Percentiles rank a stretch among this genome's conserved stretches.
Conservation (phyloP, 2,113 vertebrate species). For the Urocynchramus pylzowi region DNA sequence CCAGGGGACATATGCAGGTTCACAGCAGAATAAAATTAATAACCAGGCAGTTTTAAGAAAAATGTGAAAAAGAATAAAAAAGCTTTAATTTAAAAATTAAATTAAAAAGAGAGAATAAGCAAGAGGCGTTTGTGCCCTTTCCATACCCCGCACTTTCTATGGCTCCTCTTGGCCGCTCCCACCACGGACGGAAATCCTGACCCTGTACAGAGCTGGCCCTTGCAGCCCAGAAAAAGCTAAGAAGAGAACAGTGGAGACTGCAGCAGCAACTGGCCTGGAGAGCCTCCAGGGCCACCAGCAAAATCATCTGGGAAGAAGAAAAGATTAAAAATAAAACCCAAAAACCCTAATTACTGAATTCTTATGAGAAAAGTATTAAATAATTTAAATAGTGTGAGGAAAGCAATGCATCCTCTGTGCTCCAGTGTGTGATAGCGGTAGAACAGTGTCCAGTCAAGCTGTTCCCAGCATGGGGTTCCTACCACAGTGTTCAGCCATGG, state of each 20-base stretch:
- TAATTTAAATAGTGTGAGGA: slow-evolving; percentile 69
- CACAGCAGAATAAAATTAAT: neutral
- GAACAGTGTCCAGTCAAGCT: neutral
- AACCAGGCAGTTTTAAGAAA: neutral
- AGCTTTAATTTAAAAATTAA: slow-evolving; percentile 72
- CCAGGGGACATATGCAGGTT: rapidly evolving
- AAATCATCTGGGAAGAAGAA: slow-evolving; percentile 1
- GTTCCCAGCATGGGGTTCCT: neutral
- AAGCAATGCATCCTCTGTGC: slow-evolving; percentile 4
- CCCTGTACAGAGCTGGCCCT: neutral
- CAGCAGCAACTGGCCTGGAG: slow-evolving; percentile 23
- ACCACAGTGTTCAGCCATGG: neutral
- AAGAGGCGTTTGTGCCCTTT: slow-evolving; percentile 30
- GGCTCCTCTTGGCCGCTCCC: neutral
- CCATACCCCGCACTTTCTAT: neutral
- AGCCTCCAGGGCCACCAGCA: slow-evolving; percentile 22
- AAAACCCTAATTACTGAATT: neutral
- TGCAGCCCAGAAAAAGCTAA: neutral
- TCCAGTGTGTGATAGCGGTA: slow-evolving; percentile 32
- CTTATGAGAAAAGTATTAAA: slow-evolving; percentile 40
- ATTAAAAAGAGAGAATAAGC: slow-evolving; percentile 66
- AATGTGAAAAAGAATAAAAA: slow-evolving; percentile 58
- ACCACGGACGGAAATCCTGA: slow-evolving; percentile 3
- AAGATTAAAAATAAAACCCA: neutral
- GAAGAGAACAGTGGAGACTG: neutral